These are phyloP conservation scores for Gadus chalcogrammus DNA, from an alignment of 2,113 vertebrate genomes.

Conservation along the genomic window DNA sequence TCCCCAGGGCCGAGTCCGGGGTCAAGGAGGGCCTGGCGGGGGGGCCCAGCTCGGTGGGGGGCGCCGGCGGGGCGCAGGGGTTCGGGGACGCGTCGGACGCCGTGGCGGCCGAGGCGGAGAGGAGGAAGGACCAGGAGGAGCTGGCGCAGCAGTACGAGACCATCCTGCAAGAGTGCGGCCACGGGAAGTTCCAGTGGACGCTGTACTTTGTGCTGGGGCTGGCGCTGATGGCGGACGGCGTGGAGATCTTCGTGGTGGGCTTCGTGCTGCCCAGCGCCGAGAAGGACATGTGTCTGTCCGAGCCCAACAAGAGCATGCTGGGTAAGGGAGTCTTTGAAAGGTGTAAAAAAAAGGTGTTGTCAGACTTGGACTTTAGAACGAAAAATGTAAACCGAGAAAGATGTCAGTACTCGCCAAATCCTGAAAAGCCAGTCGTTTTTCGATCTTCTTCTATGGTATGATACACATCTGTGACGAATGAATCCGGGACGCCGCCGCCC, in stretches of 20 bases:
- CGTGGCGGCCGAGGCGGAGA: constrained; percentile 63
- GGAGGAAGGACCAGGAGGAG: constrained; percentile 87
- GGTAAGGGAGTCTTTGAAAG: constrained; percentile 73
- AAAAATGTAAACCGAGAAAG: no score
- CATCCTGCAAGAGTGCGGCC: constrained; percentile 94
- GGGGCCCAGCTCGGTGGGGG: constrained; percentile 55
- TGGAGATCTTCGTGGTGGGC: constrained; percentile 96
- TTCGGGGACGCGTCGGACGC: constrained; percentile 64
- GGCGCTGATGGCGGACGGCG: constrained; percentile 94
- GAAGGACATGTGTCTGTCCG: constrained; percentile 97
- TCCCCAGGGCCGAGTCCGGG: constrained; percentile 84
- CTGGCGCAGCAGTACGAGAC: constrained; percentile 94
- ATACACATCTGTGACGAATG: background rate
- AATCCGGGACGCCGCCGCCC: background rate
- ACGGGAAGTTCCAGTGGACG: constrained; percentile 95
- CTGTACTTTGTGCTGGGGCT: constrained; percentile 95
- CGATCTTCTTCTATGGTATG: no score
- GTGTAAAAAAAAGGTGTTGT: background rate
- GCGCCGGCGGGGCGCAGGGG: constrained; percentile 53
- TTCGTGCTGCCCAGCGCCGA: constrained; percentile 96
- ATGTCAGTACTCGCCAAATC: no score
- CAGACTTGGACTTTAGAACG: background rate
- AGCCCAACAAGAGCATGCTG: constrained; percentile 97
- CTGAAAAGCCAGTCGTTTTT: no score
- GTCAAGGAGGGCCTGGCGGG: constrained; percentile 69